Evolutionary conservation across 2,888 invertebrate species (phyloP), one percentile per base, ranked within the genome.

Genomic region (Synanthedon formicaeformis): DNA sequence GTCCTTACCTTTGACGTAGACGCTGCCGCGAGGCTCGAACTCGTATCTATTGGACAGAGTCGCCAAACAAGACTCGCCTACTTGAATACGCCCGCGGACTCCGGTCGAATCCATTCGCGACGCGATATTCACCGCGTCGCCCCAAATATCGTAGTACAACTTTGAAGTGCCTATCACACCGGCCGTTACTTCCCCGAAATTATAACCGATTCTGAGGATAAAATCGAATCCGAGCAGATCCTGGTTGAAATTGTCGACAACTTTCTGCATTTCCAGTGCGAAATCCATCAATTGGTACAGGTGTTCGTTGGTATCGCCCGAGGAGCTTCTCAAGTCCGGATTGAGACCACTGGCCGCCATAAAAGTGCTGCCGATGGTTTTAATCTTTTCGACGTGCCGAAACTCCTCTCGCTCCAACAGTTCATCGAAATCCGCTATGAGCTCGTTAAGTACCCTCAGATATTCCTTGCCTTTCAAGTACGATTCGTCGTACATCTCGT

Each of bases 311-410:
- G 93, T 90, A 60, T 92, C 90, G 18, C 90, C 87, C 59, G 92
- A 93, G 50, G 90, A 86, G 18, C 90, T 90, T 3, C 96, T 89
- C 63, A 92, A 88, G 55, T 90, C 90, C 0, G 96, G 95, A 80
- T 98, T 96, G 54, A 99, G 86, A 0, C 98, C 98, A 56, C 97
- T 96, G 0, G 98, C 98, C 1, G 97, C 98, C 98, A 99, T 99
- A 69, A 97, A 98, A 0, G 97, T 97, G 60, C 96, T 95, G 4
- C 96, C 97, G 57, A 98, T 98, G 0, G 98, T 98, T 81, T 99
- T 99, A 59, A 99, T 99, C 82, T 99, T 99, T 75, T 98, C 98
- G 5, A 99, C 96, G 63, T 94, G 93, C 48, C 92, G 91, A 66
- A 94, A 97, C 60, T 95, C 92, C 0, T 92, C 90, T 49, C 93